Base-by-base conservation (phyloP, 2,888 invertebrate genomes). In the Sthenelais limicola region DNA sequence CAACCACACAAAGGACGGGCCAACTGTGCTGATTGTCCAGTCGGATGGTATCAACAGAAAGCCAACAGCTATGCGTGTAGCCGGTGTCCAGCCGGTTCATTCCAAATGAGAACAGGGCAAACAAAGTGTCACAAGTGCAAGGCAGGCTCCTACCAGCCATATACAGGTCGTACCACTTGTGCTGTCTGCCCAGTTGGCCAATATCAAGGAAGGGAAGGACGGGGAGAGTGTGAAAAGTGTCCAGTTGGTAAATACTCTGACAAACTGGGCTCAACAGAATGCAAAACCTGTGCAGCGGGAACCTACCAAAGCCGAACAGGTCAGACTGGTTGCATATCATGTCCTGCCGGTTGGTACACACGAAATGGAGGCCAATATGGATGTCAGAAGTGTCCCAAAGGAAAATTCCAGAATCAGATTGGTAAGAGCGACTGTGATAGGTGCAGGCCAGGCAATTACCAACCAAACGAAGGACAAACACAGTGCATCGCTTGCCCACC, bases 191-290 rank as follows among this genome's bases (percentile, higher is more conserved):
- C 56, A 2, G 56, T 56, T 2, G 56, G 56, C 3, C 28, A 12
- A 2, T 56, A 56, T 21, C 56, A 56, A 33, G 15, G 15, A 2
- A n/a, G 30, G 1, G 7, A 24, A n/a, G 56, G 56, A 4, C 26
- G 21, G 32, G 7, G 3, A 2, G 3, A 56, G 56, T 56, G 56
- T 15, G 1, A 3, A 3, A 4, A 12, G 18, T 56, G 56, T 28
- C 56, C 56, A 5, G 33, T 9, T 56, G 56, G 56, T 18, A 15
- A 56, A 33, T 56, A 30, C 56, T 33, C 12, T 32, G 32, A 56
- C 56, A 56, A n/a, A 21, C 18, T 21, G 12, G 56, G 56, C 2
- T 12, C 26, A 12, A 12, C 56, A 3, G 32, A 56, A 24, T 56
- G 56, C 21, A 5, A 15, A 28, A 56, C 1, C 7, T 56, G 56